Base-by-base conservation (phyloP, 2,888 invertebrate genomes). In the Phorcus lineatus region DNA sequence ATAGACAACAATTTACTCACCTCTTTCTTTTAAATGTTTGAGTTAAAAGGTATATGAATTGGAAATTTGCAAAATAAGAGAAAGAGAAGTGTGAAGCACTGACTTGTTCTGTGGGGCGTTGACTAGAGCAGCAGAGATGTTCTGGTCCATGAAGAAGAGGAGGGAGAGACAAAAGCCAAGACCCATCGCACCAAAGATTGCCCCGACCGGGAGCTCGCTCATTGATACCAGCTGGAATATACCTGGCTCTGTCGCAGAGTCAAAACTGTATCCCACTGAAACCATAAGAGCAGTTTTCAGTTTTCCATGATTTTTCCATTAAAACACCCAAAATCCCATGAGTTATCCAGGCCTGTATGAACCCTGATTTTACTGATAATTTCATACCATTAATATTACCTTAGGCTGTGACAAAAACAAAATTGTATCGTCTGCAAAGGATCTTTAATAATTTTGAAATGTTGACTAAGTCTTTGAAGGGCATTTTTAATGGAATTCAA, bases 81-180 rank as follows among this genome's bases (percentile, higher is more conserved):
- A 76, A 11, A 13, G 47, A 47, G 40, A 47, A 6, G 11, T 6
- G 9, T 9, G 4, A 52, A 36, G 36, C 47, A 88, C 94, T 91
- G 89, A 95, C 95, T 95, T 95, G 91, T 95, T 95, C 84, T 94
- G 94, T 36, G 94, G 94, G 86, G 94, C 94, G 91, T 95, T 95
- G 81, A 95, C 95, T 90, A 95, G 94, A 22, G 95, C 95, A 40
- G 94, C 94, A 2, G 95, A 94, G 82, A 95, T 95, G 88, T 95
- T 95, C 90, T 95, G 95, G 90, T 95, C 95, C 94, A 95, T 95
- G 91, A 95, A 95, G 91, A 95, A 95, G 53, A 95, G 93, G 77
- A 95, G 93, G 0, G 95, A 95, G 16, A 95, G 92, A 81, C 94
- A 94, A 89, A 95, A 95, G 1, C 95, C 95, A n/a, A 95, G 92